These are phyloP conservation scores for Megaceryle torquata DNA, from an alignment of 2,113 vertebrate genomes.

Conservation along the genomic window DNA sequence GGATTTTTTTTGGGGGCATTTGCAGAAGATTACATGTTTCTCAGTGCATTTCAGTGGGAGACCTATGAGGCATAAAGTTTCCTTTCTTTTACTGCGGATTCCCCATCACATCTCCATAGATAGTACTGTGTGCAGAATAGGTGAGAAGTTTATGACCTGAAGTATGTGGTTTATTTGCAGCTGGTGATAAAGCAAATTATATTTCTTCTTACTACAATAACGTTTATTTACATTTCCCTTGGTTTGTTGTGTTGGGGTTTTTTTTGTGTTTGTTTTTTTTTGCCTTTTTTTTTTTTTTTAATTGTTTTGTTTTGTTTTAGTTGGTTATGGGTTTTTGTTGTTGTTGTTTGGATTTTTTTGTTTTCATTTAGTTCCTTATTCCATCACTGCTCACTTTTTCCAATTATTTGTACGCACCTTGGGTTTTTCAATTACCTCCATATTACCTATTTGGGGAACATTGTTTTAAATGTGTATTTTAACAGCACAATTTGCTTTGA, in stretches of 20 bases:
- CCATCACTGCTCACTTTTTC: background rate
- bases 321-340: background rate
- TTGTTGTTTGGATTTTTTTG: background rate
- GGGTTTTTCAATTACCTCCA: constrained; percentile 52
- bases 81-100: background rate
- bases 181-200: background rate
- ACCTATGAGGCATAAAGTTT: background rate
- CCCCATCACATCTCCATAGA: background rate
- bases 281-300: background rate
- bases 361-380: background rate
- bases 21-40: background rate
- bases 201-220: background rate
- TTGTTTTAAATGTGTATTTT: constrained; percentile 62
- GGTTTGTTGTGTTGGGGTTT: background rate
- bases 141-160: background rate
- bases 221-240: background rate
- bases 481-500: constrained; percentile 60
- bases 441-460: constrained; percentile 45
- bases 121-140: background rate
- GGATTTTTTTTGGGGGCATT: background rate
- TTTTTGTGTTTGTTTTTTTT: background rate
- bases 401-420: constrained; percentile 32
- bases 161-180: background rate
- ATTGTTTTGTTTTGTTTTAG: background rate
- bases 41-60: background rate